Percentiles rank a stretch among this genome's conserved stretches.
Conservation (phyloP, 1,140 invertebrate genomes). For the Dufourea novaeangliae region DNA sequence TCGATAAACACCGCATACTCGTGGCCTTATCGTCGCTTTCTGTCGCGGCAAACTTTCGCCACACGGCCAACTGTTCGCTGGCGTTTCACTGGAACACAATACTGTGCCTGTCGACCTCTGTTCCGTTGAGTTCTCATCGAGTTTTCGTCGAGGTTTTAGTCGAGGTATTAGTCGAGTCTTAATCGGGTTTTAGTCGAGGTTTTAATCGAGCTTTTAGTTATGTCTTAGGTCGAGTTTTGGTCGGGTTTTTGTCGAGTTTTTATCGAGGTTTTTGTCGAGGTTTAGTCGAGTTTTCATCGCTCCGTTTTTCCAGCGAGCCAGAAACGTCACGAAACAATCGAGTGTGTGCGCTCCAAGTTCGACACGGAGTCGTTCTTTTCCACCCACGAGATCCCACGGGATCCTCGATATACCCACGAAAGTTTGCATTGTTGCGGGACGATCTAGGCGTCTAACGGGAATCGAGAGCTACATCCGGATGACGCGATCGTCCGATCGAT, state of each 20-base stretch:
- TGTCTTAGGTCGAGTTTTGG: no score
- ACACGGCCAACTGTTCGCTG: constrained; percentile 21
- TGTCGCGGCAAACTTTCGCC: constrained; percentile 37
- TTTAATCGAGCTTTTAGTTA: no score
- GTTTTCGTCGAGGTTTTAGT: no score
- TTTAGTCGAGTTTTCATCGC: no score
- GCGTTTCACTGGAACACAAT: constrained; percentile 19
- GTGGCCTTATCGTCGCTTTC: constrained; percentile 26
- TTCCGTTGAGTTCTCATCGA: neutral
- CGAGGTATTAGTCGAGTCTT: no score
- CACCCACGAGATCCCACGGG: neutral
- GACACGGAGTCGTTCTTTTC: neutral
- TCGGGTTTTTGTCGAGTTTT: no score
- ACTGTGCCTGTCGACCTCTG: neutral
- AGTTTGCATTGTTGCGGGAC: neutral
- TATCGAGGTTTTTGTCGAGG: no score
- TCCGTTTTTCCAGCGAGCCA: no score
- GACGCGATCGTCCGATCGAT: constrained; percentile 46
- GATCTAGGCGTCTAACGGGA: constrained; percentile 60
- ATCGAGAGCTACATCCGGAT: constrained; percentile 46
- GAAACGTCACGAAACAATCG: no score
- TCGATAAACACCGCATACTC: constrained; percentile 41
- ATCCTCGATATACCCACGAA: constrained; percentile 28
- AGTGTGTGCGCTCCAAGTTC: neutral
- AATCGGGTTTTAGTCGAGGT: no score